Evolutionary conservation across 2,113 vertebrate genomes (phyloP).

Genomic region (Zootoca vivipara): DNA sequence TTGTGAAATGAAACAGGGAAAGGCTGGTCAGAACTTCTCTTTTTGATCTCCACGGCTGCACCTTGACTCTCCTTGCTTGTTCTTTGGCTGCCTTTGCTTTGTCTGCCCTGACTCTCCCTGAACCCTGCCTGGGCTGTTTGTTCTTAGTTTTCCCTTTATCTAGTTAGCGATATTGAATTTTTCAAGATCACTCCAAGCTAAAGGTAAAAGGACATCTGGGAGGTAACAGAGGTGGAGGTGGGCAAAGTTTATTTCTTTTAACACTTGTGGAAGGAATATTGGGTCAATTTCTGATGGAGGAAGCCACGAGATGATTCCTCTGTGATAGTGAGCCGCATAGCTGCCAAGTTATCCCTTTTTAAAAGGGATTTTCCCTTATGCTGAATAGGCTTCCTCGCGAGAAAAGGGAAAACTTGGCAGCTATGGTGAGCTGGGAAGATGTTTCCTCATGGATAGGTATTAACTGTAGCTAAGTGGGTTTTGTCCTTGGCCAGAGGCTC

Average conservation of each 20-base stretch:
- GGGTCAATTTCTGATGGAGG: not conserved
- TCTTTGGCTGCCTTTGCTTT: too few species aligned
- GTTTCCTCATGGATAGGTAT: not conserved
- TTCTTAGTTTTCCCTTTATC: not conserved
- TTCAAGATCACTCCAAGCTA: not conserved
- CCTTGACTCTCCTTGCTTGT: too few species aligned
- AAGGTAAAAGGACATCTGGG: not conserved
- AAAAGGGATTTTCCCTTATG: too few species aligned
- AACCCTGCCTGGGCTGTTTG: too few species aligned
- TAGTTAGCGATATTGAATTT: not conserved
- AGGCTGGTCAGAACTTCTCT: too few species aligned
- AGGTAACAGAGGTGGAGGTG: not conserved
- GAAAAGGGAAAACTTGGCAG: too few species aligned
- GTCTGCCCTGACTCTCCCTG: too few species aligned
- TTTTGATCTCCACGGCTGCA: too few species aligned
- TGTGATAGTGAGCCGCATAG: not conserved
- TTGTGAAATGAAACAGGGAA: too few species aligned
- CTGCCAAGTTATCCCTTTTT: too few species aligned
- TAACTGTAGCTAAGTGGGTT: not conserved
- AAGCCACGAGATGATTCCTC: not conserved
- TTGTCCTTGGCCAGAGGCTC: not conserved
- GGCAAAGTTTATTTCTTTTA: not conserved
- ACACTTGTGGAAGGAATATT: not conserved
- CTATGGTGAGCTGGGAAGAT: not conserved
- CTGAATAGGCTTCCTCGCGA: too few species aligned